Evolutionary conservation across 2,113 vertebrate genomes (phyloP), one percentile per base, ranked within the genome.

Genomic region (Embiotoca jacksoni): DNA sequence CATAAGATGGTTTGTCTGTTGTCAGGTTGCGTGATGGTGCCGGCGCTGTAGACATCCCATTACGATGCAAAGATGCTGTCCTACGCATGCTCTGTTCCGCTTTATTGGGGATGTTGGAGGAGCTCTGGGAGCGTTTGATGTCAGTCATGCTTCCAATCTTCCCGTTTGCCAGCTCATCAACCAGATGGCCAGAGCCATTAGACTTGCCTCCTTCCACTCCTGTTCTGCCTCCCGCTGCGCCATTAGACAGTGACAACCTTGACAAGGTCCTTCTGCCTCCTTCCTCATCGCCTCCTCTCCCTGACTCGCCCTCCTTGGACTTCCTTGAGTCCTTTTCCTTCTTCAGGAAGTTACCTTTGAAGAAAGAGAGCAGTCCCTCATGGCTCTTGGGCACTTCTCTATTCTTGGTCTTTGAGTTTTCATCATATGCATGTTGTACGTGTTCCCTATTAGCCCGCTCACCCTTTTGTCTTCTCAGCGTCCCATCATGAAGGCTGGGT

Each of bases 91-190:
- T 75, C 46, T 87, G 93, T 7, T 88, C 89, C 0, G 88, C 81
- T 88, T 94, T 96, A 39, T 90, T 92, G 10, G 94, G 94, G 63
- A 96, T 95, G 85, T 88, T 95, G 73, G 94, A 93, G 14, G 96
- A 96, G 89, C 96, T 96, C 71, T 96, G 96, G 0, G 95, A 96
- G 3, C 95, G 95, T 15, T 93, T 93, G 68, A 96, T 93, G 4
- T 95, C 93, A 6, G 84, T 53, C 0, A 90, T 37, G 58, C 56
- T 86, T 65, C 78, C 79, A 2, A 81, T 66, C 13, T 90, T 92
- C 33, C 88, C 92, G 1, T 94, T 94, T 62, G 84, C 71, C 55
- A 93, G 87, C 67, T 91, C 72, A 14, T 90, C 66, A 47, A 87
- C 10, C 3, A 8, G 44, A 16, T 13, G 86, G 7, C 85, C 52